A percentile compares a stretch with the other conserved stretches of the same genome.
These are phyloP conservation scores for Micrasema longulum DNA, from an alignment of 1,140 invertebrate genomes.

Conservation along the genomic window DNA sequence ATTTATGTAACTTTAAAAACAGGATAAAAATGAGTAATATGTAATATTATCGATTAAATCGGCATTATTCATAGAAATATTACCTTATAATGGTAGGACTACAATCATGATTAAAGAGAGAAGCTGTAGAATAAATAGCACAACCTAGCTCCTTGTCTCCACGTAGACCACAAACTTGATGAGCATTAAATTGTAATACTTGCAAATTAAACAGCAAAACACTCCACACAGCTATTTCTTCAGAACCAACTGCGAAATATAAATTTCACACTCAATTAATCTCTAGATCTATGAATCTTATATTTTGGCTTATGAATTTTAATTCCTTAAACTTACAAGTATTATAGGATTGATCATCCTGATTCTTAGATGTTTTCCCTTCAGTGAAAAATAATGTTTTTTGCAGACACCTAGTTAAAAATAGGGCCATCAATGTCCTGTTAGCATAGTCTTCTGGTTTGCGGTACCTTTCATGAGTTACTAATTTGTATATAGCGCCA, in stretches of 20 bases:
- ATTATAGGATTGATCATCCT: background rate
- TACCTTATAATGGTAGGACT: slow-evolving; percentile 76
- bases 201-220: slow-evolving; percentile 75
- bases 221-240: slow-evolving; percentile 64
- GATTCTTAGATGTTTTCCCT: background rate
- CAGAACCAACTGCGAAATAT: slow-evolving; percentile 51
- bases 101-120: slow-evolving; percentile 83
- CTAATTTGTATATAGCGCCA: slow-evolving; percentile 69
- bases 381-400: slow-evolving; percentile 64
- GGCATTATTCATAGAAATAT: too few species aligned
- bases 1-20: too few species aligned
- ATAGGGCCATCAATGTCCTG: slow-evolving; percentile 75
- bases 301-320: too few species aligned
- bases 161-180: slow-evolving; percentile 75
- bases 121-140: slow-evolving; percentile 75
- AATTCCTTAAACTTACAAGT: too few species aligned
- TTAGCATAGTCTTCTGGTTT: slow-evolving; percentile 72
- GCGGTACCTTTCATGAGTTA: slow-evolving; percentile 69
- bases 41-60: too few species aligned
- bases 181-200: slow-evolving; percentile 81
- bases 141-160: slow-evolving; percentile 71
- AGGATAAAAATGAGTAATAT: too few species aligned
- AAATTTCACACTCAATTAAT: too few species aligned
- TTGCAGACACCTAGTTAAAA: slow-evolving; percentile 73
- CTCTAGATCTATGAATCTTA: too few species aligned